Conservation (phyloP, 1,140 invertebrate genomes). For the Zaprionus davidi region DNA sequence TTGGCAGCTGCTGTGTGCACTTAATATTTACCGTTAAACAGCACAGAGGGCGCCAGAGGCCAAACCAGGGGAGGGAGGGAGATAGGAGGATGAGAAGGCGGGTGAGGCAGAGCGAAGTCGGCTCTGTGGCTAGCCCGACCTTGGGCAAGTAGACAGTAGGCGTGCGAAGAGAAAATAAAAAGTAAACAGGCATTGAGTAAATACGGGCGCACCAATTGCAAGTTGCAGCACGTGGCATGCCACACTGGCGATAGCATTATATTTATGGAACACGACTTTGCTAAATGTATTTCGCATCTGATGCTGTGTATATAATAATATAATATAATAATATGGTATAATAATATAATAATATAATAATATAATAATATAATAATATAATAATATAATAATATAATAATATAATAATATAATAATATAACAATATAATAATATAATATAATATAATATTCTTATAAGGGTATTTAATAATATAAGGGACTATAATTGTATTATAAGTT, state of each 20-base stretch:
- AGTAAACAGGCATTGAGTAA: neutral
- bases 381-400: too few relatives aligned
- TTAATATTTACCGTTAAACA: conserved; percentile 67
- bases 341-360: too few relatives aligned
- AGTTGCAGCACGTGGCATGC: neutral
- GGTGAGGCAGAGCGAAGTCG: neutral
- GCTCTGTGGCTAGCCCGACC: neutral
- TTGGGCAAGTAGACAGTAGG: neutral
- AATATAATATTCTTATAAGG: too few relatives aligned
- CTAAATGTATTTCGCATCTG: neutral
- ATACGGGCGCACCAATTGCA: neutral
- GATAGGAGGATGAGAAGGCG: too few relatives aligned
- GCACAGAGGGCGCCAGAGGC: neutral
- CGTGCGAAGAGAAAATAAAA: conserved; percentile 5
- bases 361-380: too few relatives aligned
- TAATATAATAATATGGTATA: too few relatives aligned
- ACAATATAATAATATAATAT: too few relatives aligned
- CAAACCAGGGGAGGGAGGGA: neutral
- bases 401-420: too few relatives aligned
- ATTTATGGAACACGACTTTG: neutral
- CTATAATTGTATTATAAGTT: too few relatives aligned
- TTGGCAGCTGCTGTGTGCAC: conserved; percentile 27
- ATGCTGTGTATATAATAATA: too few relatives aligned
- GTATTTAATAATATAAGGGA: too few relatives aligned
- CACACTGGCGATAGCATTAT: neutral